Evolutionary conservation across 1,140 invertebrate genomes (phyloP).

Genomic region (Littorina saxatilis): DNA sequence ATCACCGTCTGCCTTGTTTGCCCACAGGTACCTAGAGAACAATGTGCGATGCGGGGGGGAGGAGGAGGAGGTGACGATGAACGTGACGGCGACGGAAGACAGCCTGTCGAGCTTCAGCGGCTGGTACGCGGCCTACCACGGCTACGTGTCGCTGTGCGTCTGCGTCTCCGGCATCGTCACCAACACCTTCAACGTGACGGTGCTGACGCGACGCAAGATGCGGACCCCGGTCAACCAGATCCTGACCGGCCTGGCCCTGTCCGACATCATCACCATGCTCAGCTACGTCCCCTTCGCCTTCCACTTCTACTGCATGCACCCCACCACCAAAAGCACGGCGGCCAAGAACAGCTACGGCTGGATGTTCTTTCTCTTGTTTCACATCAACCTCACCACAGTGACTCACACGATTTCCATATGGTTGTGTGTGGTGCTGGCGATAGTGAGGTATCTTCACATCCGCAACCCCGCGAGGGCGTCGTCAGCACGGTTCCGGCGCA

Average conservation of each 20-base stretch:
- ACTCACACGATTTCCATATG: slow-evolving; percentile 95
- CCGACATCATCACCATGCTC: slow-evolving; percentile 91
- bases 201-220: slow-evolving; percentile 91
- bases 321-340: slow-evolving; percentile 45
- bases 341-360: slow-evolving; percentile 64
- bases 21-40: slow-evolving; percentile 52
- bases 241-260: slow-evolving; percentile 88
- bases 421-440: slow-evolving; percentile 91
- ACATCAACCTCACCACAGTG: slow-evolving; percentile 84
- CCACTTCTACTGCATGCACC: slow-evolving; percentile 77
- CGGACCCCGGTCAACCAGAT: slow-evolving; percentile 90
- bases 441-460: slow-evolving; percentile 94
- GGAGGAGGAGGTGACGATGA: slow-evolving; percentile 14
- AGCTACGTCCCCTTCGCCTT: slow-evolving; percentile 91
- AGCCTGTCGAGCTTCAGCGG: slow-evolving; percentile 63
- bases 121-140: slow-evolving; percentile 80
- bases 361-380: slow-evolving; percentile 71
- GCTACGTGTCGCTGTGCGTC: slow-evolving; percentile 84
- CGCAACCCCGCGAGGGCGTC: slow-evolving; percentile 82
- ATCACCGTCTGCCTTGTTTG: not conserved
- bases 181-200: slow-evolving; percentile 92
- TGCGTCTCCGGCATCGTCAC: slow-evolving; percentile 92
- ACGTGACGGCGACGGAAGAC: slow-evolving; percentile 9
- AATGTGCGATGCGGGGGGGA: slow-evolving; percentile 42
- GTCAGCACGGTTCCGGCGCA: slow-evolving; percentile 80